These are phyloP conservation scores for Carabus problematicus DNA, from an alignment of 2,888 invertebrate species.

Conservation along the genomic window DNA sequence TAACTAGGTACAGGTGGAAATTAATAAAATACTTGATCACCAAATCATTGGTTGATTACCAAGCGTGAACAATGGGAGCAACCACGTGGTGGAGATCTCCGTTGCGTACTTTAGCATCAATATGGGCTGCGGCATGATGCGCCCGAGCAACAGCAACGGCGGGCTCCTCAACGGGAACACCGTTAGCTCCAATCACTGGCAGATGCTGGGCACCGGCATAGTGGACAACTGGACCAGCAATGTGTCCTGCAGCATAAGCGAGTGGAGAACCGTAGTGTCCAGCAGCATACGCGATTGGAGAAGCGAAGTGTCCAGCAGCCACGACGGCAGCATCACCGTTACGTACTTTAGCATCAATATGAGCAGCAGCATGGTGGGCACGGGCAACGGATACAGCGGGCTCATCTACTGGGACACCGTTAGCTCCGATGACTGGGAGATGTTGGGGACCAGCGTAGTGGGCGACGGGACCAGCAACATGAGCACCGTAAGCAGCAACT, in stretches of 20 bases:
- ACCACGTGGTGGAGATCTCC: slow-evolving; percentile 43
- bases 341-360: slow-evolving; percentile 52
- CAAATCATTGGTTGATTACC: slow-evolving; percentile 2
- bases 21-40: slow-evolving; percentile 20
- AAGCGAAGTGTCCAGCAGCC: slow-evolving; percentile 38
- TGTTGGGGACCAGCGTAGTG: slow-evolving; percentile 44
- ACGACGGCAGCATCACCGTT: slow-evolving; percentile 27
- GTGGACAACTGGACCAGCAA: slow-evolving; percentile 31
- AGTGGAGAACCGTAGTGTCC: slow-evolving; percentile 41
- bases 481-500: not conserved
- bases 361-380: slow-evolving; percentile 61
- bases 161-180: slow-evolving; percentile 63
- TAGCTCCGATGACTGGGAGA: slow-evolving; percentile 44
- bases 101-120: slow-evolving; percentile 55
- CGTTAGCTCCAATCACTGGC: slow-evolving; percentile 60
- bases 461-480: slow-evolving; percentile 45
- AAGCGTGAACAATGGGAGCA: slow-evolving; percentile 27
- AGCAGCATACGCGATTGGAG: slow-evolving; percentile 44
- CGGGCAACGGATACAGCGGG: slow-evolving; percentile 63
- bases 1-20: slow-evolving; percentile 14
- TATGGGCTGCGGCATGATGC: slow-evolving; percentile 59
- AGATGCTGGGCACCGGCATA: slow-evolving; percentile 54
- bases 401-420: slow-evolving; percentile 59
- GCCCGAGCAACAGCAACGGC: slow-evolving; percentile 29
- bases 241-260: slow-evolving; percentile 45